Evolutionary conservation across 1,140 invertebrate genomes (phyloP).

Genomic region (Acromyrmex charruanus): DNA sequence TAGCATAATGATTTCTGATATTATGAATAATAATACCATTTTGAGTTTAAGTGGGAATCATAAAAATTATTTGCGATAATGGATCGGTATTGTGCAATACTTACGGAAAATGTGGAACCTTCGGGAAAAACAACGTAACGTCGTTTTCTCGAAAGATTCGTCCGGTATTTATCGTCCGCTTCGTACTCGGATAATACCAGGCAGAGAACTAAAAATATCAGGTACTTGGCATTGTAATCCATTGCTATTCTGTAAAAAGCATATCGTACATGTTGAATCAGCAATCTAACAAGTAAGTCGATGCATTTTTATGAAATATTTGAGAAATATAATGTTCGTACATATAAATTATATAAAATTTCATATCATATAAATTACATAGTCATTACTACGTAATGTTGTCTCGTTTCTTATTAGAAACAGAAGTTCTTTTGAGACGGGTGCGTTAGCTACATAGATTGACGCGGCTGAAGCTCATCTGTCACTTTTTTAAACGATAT

Average conservation of each 20-base stretch:
- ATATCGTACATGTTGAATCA: not conserved
- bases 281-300: not conserved
- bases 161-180: conserved; percentile 59
- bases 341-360: not conserved
- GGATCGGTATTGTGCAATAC: conserved; percentile 66
- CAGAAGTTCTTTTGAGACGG: not conserved
- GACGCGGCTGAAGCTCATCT: not conserved
- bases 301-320: conserved; percentile 7
- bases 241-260: conserved; percentile 61
- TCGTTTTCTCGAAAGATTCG: conserved; percentile 87
- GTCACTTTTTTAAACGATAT: conserved; percentile 40
- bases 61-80: not conserved
- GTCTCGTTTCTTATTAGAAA: not conserved
- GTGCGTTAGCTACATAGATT: not conserved
- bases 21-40: conserved; percentile 17
- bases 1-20: not conserved
- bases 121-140: conserved; percentile 93
- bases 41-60: conserved; percentile 1
- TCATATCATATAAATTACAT: not conserved
- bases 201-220: conserved; percentile 45
- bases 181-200: conserved; percentile 51
- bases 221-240: conserved; percentile 45
- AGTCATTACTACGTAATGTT: not conserved
- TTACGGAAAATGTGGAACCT: conserved; percentile 91
- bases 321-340: not conserved